Evolutionary conservation across 1,140 invertebrate genomes (phyloP).

Genomic region (Leptonema lineaticorne): DNA sequence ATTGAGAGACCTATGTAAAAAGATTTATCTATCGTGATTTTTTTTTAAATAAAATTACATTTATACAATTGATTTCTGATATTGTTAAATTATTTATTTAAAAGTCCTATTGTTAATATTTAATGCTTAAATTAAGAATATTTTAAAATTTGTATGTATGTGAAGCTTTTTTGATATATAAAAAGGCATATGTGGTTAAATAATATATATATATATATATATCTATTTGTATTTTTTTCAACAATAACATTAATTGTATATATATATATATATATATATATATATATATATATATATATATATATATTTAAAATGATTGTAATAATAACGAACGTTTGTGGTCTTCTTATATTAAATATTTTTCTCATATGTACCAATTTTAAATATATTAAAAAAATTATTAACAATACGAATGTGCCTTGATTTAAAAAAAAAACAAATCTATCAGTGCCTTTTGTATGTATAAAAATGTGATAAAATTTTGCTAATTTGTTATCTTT

Average conservation of each 20-base stretch:
- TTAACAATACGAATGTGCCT: background rate
- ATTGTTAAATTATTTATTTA: slow-evolving; percentile 41
- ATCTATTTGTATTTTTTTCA: no score
- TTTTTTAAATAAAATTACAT: background rate
- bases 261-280: background rate
- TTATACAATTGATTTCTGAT: slow-evolving; percentile 26
- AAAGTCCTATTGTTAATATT: slow-evolving; percentile 23
- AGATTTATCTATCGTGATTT: background rate
- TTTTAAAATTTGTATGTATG: background rate
- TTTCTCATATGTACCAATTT: background rate
- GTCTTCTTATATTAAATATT: no score
- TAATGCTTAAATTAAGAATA: background rate
- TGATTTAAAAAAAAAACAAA: slow-evolving; percentile 1
- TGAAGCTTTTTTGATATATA: background rate
- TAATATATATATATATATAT: slow-evolving; percentile 11
- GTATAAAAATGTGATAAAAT: slow-evolving; percentile 17
- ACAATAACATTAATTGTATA: background rate
- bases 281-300: no score
- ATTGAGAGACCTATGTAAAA: background rate
- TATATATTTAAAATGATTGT: no score
- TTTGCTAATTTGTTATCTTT: slow-evolving; percentile 11
- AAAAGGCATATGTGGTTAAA: background rate
- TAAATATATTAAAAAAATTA: background rate
- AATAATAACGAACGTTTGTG: no score
- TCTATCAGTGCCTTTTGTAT: slow-evolving; percentile 21